phyloP scores from a whole-genome alignment of 2,797 vertebrate species.

The Anomalospiza imberbis region DNA sequence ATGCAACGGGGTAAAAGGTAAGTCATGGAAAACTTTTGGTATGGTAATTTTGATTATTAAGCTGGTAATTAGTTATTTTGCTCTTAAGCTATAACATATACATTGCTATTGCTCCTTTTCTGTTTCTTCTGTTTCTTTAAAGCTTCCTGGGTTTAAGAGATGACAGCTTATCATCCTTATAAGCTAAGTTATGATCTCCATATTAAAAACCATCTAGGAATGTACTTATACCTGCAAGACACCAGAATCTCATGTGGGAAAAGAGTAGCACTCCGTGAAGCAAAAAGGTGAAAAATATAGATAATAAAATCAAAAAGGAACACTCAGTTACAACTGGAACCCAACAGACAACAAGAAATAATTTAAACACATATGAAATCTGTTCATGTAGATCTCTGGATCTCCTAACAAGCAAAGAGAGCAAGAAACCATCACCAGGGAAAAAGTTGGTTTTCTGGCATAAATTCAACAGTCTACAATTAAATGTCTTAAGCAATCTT shows the following conservation, averaged over 20 bases:
- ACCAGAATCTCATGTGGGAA: not conserved
- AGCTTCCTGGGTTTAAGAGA: not conserved
- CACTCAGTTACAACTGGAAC: not conserved
- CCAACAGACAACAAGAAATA: not conserved
- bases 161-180: not conserved
- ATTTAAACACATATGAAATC: not conserved
- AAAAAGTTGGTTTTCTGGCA: not conserved
- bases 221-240: not conserved
- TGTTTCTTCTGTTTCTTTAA: not conserved
- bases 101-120: not conserved
- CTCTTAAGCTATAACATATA: not conserved
- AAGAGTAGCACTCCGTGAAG: not conserved
- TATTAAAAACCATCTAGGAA: not conserved
- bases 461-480: not conserved
- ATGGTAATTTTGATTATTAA: not conserved
- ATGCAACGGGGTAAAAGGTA: not conserved
- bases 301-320: not conserved
- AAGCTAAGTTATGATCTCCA: not conserved
- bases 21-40: not conserved
- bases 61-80: not conserved
- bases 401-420: not conserved
- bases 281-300: not conserved
- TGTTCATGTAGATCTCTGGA: not conserved
- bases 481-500: not conserved
- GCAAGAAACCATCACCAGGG: not conserved